phyloP scores from a whole-genome alignment of 2,888 invertebrate species.

The Chromoteleia sp. region DNA sequence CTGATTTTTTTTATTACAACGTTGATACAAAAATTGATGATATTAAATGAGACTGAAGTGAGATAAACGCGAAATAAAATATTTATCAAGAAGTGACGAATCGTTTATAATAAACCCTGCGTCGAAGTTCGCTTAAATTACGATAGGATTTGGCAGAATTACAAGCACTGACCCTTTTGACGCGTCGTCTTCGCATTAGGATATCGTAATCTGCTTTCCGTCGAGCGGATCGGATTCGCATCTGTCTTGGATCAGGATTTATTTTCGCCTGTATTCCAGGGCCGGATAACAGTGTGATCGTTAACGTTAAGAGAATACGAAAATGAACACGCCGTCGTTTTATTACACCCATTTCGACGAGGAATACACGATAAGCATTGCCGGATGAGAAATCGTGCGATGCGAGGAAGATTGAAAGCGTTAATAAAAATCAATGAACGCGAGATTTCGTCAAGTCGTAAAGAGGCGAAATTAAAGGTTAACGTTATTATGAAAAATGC shows the following conservation, averaged over 20 bases:
- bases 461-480: slow-evolving; percentile 36
- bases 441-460: slow-evolving; percentile 40
- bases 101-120: too few relatives aligned
- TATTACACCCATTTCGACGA: slow-evolving; percentile 32
- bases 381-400: slow-evolving; percentile 18
- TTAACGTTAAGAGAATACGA: slow-evolving; percentile 53
- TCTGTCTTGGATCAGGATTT: slow-evolving; percentile 63
- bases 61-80: too few relatives aligned
- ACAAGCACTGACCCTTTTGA: slow-evolving; percentile 51
- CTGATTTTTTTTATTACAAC: too few relatives aligned
- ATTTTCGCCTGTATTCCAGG: slow-evolving; percentile 28
- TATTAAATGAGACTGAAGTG: too few relatives aligned
- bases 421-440: slow-evolving; percentile 49
- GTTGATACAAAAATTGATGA: too few relatives aligned
- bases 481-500: slow-evolving; percentile 39
- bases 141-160: slow-evolving; percentile 52
- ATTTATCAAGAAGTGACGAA: too few relatives aligned
- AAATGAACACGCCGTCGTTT: slow-evolving; percentile 41
- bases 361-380: slow-evolving; percentile 24
- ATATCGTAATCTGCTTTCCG: slow-evolving; percentile 65
- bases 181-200: slow-evolving; percentile 28
- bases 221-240: slow-evolving; percentile 51
- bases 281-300: slow-evolving; percentile 47
- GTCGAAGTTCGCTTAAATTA: too few relatives aligned
- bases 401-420: slow-evolving; percentile 29